Conservation (phyloP, 2,797 vertebrate species). For the Chelon labrosus region DNA sequence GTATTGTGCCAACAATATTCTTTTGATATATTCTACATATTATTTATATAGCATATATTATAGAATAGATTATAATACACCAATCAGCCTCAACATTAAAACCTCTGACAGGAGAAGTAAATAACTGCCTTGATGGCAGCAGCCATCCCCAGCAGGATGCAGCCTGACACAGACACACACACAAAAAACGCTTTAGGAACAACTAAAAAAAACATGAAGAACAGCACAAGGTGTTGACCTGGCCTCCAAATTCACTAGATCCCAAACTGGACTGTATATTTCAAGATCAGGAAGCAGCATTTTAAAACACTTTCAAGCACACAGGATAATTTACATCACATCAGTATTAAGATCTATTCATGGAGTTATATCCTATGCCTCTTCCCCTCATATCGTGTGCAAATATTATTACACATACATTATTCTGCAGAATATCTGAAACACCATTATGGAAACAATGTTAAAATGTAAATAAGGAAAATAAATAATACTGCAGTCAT, state of each 20-base stretch:
- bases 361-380: not conserved
- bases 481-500: conserved; percentile 3
- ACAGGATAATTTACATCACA: not conserved
- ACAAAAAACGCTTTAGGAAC: too few relatives aligned
- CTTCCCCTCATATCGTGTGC: conserved; percentile 4
- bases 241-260: too few relatives aligned
- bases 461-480: conserved; percentile 15
- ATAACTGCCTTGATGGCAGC: too few relatives aligned
- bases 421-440: not conserved
- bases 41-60: not conserved
- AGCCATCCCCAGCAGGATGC: too few relatives aligned
- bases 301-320: not conserved
- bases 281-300: not conserved
- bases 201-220: too few relatives aligned
- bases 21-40: not conserved
- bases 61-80: too few relatives aligned
- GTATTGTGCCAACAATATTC: not conserved
- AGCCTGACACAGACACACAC: too few relatives aligned
- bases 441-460: not conserved
- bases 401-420: conserved; percentile 4
- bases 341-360: not conserved
- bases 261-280: too few relatives aligned
- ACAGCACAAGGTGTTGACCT: too few relatives aligned
- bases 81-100: too few relatives aligned
- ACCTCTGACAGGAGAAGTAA: too few relatives aligned